Evolutionary conservation across 2,888 invertebrate species (phyloP).

Genomic region (Artemia sp.): DNA sequence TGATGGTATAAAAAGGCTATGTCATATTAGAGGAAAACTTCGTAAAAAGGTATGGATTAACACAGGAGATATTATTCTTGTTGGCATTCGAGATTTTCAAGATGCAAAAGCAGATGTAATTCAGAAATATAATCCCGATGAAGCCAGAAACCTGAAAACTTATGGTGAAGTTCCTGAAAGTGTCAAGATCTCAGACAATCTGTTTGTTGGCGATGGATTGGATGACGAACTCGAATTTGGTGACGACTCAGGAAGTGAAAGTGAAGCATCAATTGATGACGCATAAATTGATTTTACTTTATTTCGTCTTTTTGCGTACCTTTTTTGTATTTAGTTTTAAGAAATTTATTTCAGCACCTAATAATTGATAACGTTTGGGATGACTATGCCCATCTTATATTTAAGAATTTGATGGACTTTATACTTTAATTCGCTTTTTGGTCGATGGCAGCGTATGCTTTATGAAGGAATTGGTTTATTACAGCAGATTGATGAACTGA

Average conservation of each 20-base stretch:
- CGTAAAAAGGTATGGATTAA: conserved; percentile 96
- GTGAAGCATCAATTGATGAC: conserved; percentile 47
- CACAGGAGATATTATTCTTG: conserved; percentile 92
- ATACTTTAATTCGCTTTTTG: no score
- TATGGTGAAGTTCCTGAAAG: conserved; percentile 94
- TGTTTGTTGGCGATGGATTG: conserved; percentile 81
- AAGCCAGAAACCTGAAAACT: conserved; percentile 94
- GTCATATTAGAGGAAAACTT: conserved; percentile 92
- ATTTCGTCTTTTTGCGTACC: no score
- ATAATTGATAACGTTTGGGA: no score
- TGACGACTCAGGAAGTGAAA: conserved; percentile 79
- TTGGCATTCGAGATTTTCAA: conserved; percentile 93
- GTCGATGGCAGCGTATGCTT: no score
- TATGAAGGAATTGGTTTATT: no score
- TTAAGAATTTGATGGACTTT: no score
- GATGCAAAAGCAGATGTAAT: conserved; percentile 97
- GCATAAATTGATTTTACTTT: neutral
- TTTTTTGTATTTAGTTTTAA: no score
- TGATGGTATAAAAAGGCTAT: conserved; percentile 91
- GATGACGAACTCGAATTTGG: conserved; percentile 95
- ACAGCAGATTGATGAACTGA: no score
- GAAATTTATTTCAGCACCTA: no score
- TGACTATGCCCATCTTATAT: no score
- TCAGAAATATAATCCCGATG: conserved; percentile 95
- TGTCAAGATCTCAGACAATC: conserved; percentile 89